phyloP scores from a whole-genome alignment of 2,888 invertebrate species.

The Dromius quadrimaculatus region DNA sequence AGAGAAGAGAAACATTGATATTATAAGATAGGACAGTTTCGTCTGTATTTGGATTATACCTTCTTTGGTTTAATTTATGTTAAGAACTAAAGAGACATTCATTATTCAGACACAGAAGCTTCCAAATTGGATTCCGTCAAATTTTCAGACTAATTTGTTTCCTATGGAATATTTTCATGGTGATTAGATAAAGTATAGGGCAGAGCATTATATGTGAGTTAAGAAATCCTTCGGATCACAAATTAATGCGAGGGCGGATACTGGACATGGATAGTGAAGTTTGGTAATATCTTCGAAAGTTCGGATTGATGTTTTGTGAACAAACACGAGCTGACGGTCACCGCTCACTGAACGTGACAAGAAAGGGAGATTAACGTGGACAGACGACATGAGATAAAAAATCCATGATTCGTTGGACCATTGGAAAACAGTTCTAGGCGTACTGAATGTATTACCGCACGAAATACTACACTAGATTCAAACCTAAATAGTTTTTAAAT shows the following conservation, averaged over 20 bases:
- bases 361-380: constrained; percentile 48
- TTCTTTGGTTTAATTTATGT: too few relatives aligned
- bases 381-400: constrained; percentile 48
- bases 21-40: too few relatives aligned
- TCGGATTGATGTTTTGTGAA: constrained; percentile 50
- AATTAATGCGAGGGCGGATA: constrained; percentile 35
- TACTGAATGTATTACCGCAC: neutral
- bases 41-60: too few relatives aligned
- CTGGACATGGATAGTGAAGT: constrained; percentile 13
- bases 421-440: constrained; percentile 11
- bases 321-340: constrained; percentile 48
- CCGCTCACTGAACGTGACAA: constrained; percentile 48
- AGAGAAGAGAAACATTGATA: too few relatives aligned
- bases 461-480: too few relatives aligned
- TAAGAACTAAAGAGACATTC: too few relatives aligned
- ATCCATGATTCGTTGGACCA: constrained; percentile 2
- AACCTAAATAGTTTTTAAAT: too few relatives aligned
- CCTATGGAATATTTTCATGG: too few relatives aligned
- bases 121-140: too few relatives aligned
- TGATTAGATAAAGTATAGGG: neutral
- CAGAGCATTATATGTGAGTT: neutral
- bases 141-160: too few relatives aligned
- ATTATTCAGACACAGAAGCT: too few relatives aligned
- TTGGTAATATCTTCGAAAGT: constrained; percentile 49
- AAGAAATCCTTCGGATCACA: constrained; percentile 34